Evolutionary conservation across 2,797 vertebrate genomes (phyloP).

Genomic region (Distichodus sexfasciatus): DNA sequence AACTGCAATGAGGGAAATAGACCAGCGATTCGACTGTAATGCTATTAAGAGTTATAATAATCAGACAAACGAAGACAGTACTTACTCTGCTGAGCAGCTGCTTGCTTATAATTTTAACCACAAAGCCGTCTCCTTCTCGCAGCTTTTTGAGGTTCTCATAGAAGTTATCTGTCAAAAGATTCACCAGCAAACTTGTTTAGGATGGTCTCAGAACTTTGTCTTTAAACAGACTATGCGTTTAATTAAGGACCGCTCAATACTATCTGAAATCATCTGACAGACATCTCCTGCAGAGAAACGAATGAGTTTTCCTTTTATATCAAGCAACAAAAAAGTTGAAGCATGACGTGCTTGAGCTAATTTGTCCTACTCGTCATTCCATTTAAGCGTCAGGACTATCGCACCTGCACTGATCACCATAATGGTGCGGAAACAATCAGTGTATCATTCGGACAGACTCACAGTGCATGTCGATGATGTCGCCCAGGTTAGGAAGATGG

Average conservation of each 20-base stretch:
- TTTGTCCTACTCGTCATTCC: too few relatives aligned
- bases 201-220: not conserved
- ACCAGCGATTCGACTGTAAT: not conserved
- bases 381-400: too few relatives aligned
- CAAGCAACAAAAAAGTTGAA: too few relatives aligned
- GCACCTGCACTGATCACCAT: too few relatives aligned
- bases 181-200: not conserved
- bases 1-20: constrained; percentile 69
- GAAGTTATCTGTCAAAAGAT: constrained; percentile 73
- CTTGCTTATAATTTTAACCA: constrained; percentile 80
- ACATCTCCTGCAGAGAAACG: too few relatives aligned
- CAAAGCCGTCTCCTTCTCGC: constrained; percentile 75
- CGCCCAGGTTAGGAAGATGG: constrained; percentile 89
- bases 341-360: too few relatives aligned
- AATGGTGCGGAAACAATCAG: not conserved
- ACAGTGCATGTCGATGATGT: constrained; percentile 90
- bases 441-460: constrained; percentile 58
- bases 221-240: too few relatives aligned
- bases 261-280: too few relatives aligned
- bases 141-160: constrained; percentile 83
- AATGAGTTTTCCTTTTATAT: too few relatives aligned
- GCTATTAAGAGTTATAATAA: not conserved
- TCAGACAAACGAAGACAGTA: not conserved
- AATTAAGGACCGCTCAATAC: too few relatives aligned
- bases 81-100: constrained; percentile 83